A percentile compares a stretch with the other conserved stretches of the same genome.
Conservation (phyloP, 1,140 invertebrate species). For the Dinothrombium tinctorium region DNA sequence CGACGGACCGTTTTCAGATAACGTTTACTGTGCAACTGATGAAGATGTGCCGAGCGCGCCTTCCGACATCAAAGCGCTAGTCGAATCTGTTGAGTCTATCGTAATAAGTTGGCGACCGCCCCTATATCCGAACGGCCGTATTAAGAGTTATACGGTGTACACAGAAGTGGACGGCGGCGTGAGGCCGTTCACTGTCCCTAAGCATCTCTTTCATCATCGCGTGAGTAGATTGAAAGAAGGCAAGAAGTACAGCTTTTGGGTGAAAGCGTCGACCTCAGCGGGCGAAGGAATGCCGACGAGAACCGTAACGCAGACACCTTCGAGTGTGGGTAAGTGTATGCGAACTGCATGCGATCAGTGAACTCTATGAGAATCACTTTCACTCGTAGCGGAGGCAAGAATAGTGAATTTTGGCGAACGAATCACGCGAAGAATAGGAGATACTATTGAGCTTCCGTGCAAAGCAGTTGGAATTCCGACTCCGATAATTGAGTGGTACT, state of each 20-base stretch:
- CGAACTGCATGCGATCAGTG: too few relatives aligned
- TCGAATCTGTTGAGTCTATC: constrained; percentile 69
- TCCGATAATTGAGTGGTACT: constrained; percentile 14
- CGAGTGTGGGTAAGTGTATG: too few relatives aligned
- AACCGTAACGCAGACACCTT: too few relatives aligned
- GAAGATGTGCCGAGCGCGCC: constrained; percentile 83
- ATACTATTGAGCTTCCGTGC: constrained; percentile 13
- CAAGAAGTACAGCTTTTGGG: constrained; percentile 69
- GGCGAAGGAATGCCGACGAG: constrained; percentile 72
- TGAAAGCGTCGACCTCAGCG: constrained; percentile 71
- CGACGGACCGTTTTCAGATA: constrained; percentile 66
- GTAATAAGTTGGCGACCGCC: constrained; percentile 80
- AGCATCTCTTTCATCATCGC: constrained; percentile 38
- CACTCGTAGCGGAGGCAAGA: too few relatives aligned
- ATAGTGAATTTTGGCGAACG: constrained; percentile 16
- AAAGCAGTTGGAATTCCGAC: constrained; percentile 16
- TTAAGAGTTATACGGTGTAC: constrained; percentile 80
- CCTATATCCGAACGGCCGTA: constrained; percentile 66
- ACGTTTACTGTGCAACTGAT: constrained; percentile 57
- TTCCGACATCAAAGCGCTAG: constrained; percentile 73
- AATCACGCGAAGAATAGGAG: constrained; percentile 10
- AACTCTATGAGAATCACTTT: too few relatives aligned
- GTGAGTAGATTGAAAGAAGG: constrained; percentile 55
- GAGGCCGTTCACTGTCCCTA: constrained; percentile 18
- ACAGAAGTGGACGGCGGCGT: too few relatives aligned